A percentile compares a stretch with the other conserved stretches of the same genome.
Conservation (phyloP, 2,113 vertebrate species). For the Callospermophilus lateralis region DNA sequence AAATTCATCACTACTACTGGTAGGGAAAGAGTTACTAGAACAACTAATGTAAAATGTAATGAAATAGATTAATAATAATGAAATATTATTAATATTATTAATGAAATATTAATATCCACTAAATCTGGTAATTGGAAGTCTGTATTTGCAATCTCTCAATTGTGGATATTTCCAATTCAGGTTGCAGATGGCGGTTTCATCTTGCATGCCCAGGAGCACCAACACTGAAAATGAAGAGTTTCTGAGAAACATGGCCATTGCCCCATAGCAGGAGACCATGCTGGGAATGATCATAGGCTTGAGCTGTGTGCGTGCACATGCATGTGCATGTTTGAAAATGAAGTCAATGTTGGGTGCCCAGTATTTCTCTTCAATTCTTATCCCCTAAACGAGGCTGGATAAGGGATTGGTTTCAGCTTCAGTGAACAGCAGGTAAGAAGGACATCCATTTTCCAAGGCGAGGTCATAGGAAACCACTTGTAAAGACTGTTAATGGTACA, state of each 20-base stretch:
- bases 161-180: conserved; percentile 70
- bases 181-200: conserved; percentile 14
- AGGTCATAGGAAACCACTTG: neutral
- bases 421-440: neutral
- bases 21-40: conserved; percentile 86
- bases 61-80: conserved; percentile 88
- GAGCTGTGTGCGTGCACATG: neutral
- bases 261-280: neutral
- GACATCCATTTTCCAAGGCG: neutral
- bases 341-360: neutral
- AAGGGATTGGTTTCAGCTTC: neutral
- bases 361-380: neutral
- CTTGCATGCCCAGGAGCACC: neutral
- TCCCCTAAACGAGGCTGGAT: too few species aligned
- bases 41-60: conserved; percentile 85
- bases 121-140: conserved; percentile 79
- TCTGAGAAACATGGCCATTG: neutral
- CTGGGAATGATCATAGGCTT: neutral
- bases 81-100: too few species aligned
- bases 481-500: too few species aligned
- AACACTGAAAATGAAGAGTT: neutral
- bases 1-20: conserved; percentile 81
- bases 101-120: conserved; percentile 87
- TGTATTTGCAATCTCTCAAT: conserved; percentile 81
- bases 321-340: neutral